Percentiles rank a stretch among this genome's conserved stretches.
phyloP scores from a whole-genome alignment of 1,140 invertebrate species.

The Leptinotarsa undecemlineata region DNA sequence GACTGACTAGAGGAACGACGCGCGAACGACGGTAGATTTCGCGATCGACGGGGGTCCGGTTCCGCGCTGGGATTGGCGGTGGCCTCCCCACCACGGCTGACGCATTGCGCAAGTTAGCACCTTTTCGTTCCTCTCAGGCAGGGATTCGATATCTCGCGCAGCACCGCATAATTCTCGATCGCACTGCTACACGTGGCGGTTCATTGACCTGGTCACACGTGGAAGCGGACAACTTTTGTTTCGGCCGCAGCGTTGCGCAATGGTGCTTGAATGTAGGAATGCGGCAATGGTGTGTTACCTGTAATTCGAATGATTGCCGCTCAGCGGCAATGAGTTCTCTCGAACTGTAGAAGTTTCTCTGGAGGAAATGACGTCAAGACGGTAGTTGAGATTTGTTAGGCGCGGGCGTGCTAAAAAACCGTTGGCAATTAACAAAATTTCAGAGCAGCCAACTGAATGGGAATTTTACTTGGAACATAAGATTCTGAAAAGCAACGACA shows the following conservation, averaged over 20 bases:
- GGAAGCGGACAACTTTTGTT: conserved; percentile 27
- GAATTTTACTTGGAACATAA: too few relatives aligned
- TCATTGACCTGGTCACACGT: conserved; percentile 43
- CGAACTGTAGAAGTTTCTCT: too few relatives aligned
- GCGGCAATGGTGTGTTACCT: background rate
- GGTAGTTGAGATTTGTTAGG: too few relatives aligned
- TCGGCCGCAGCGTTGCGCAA: conserved; percentile 44
- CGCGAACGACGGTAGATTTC: conserved; percentile 30
- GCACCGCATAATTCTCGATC: conserved; percentile 31
- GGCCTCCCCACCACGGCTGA: conserved; percentile 25
- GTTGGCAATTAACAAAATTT: too few relatives aligned
- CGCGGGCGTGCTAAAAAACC: too few relatives aligned
- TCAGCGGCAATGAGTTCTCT: background rate
- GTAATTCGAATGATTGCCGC: conserved; percentile 5
- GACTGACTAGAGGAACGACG: background rate
- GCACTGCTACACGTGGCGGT: conserved; percentile 46
- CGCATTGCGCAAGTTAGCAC: conserved; percentile 29
- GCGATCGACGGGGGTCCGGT: conserved; percentile 10
- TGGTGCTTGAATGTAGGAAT: conserved; percentile 23
- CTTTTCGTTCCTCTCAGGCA: conserved; percentile 13
- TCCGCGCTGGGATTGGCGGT: conserved; percentile 25
- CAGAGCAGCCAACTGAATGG: too few relatives aligned
- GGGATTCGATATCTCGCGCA: conserved; percentile 10
- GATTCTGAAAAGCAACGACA: too few relatives aligned
- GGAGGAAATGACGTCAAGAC: too few relatives aligned